Evolutionary conservation across 2,888 invertebrate species (phyloP).

Genomic region (Drosophila limbata): DNA sequence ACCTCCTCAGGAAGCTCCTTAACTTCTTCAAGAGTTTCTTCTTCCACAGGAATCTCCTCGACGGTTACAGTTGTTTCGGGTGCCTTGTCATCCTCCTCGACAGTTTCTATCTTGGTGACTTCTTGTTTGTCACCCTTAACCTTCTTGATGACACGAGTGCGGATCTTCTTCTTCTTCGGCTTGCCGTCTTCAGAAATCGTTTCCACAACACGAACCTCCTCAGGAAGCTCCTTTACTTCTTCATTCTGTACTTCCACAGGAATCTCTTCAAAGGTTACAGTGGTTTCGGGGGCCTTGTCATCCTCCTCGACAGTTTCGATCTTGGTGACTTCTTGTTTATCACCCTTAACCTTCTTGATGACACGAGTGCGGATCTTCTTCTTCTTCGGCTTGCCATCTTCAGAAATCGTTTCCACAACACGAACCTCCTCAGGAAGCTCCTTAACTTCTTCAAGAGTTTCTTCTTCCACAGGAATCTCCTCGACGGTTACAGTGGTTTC

Average conservation of each 20-base stretch:
- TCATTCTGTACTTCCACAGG: too few relatives aligned
- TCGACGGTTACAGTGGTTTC: constrained; percentile 38
- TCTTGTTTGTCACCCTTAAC: constrained; percentile 42
- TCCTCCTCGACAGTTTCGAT: constrained; percentile 58
- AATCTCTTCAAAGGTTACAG: constrained; percentile 45
- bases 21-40: too few relatives aligned
- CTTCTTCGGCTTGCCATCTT: constrained; percentile 53
- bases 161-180: constrained; percentile 40
- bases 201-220: constrained; percentile 43
- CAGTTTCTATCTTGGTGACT: constrained; percentile 43
- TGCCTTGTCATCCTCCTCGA: constrained; percentile 39
- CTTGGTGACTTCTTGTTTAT: constrained; percentile 56
- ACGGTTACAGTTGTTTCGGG: constrained; percentile 43
- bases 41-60: constrained; percentile 34
- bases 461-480: constrained; percentile 16
- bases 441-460: constrained; percentile 31
- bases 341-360: constrained; percentile 58
- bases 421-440: constrained; percentile 40
- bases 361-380: constrained; percentile 54
- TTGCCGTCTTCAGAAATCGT: constrained; percentile 40
- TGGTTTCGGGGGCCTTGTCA: constrained; percentile 50
- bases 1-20: constrained; percentile 23
- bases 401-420: constrained; percentile 46
- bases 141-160: constrained; percentile 42
- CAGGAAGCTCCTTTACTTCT: constrained; percentile 41